Evolutionary conservation across 2,797 vertebrate species (phyloP).

Genomic region (Clarias fuscus): DNA sequence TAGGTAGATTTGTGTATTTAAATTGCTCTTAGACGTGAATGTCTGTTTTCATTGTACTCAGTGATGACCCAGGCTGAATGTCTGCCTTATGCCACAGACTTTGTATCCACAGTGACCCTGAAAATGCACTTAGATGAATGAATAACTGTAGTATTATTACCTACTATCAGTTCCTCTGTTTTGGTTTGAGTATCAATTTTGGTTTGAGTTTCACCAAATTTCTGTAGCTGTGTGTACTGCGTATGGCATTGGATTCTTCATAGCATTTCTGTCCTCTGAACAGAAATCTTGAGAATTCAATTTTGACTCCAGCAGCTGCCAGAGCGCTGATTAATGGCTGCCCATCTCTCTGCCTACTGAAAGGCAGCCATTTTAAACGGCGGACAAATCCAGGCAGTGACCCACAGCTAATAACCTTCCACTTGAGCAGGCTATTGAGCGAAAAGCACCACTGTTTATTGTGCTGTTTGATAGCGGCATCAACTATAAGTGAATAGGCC

Average conservation of each 20-base stretch:
- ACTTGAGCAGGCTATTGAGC: conserved; percentile 77
- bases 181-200: not conserved
- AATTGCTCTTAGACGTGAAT: not conserved
- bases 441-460: conserved; percentile 60
- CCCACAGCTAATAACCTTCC: conserved; percentile 81
- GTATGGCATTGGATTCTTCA: not conserved
- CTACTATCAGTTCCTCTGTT: not conserved
- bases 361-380: conserved; percentile 74
- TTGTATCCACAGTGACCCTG: not conserved
- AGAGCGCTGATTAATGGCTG: conserved; percentile 79
- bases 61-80: not conserved
- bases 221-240: not conserved
- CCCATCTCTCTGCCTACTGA: conserved; percentile 72
- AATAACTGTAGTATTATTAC: not conserved
- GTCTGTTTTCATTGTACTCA: not conserved
- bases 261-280: conserved; percentile 30
- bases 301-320: conserved; percentile 73
- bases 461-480: conserved; percentile 55
- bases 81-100: not conserved
- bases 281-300: conserved; percentile 47
- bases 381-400: conserved; percentile 72
- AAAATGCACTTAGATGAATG: not conserved
- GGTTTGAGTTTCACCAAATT: conserved; percentile 8
- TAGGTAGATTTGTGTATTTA: not conserved
- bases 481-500: conserved; percentile 52